Conservation (phyloP, 2,797 vertebrate genomes). For the Triplophysa bombifrons region DNA sequence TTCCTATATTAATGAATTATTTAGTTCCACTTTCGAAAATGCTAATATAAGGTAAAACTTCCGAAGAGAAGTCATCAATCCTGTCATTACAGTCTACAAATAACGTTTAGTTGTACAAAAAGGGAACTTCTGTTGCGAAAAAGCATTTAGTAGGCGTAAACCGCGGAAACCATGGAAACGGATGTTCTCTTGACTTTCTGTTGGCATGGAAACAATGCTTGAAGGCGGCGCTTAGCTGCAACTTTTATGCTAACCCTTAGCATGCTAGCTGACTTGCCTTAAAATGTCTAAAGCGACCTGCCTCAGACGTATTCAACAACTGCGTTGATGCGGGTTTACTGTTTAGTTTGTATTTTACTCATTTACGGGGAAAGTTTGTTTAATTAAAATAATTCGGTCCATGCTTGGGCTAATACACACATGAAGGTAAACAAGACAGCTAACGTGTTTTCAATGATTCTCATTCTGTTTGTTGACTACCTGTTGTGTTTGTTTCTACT, state of each 20-base stretch:
- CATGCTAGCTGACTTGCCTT: neutral
- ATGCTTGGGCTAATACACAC: neutral
- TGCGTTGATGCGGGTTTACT: too few relatives aligned
- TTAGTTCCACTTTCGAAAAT: neutral
- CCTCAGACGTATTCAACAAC: neutral
- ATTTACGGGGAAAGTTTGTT: neutral
- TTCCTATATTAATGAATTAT: neutral
- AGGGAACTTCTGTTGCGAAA: neutral
- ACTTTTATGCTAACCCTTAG: neutral
- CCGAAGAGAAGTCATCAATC: neutral
- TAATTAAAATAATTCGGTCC: neutral
- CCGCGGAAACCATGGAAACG: neutral
- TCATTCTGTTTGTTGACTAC: too few relatives aligned
- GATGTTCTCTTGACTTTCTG: neutral
- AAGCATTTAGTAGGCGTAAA: too few relatives aligned
- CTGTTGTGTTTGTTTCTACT: neutral
- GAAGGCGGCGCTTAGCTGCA: neutral
- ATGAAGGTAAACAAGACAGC: neutral
- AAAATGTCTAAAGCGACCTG: neutral
- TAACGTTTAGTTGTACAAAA: neutral
- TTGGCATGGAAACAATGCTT: slow-evolving; percentile 58
- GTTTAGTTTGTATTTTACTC: neutral
- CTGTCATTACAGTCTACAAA: neutral
- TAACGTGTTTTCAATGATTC: neutral
- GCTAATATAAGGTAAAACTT: neutral